Percentiles rank a stretch among this genome's conserved stretches.
These are phyloP conservation scores for Eurytoma adleriae DNA, from an alignment of 2,888 invertebrate genomes.

Conservation along the genomic window DNA sequence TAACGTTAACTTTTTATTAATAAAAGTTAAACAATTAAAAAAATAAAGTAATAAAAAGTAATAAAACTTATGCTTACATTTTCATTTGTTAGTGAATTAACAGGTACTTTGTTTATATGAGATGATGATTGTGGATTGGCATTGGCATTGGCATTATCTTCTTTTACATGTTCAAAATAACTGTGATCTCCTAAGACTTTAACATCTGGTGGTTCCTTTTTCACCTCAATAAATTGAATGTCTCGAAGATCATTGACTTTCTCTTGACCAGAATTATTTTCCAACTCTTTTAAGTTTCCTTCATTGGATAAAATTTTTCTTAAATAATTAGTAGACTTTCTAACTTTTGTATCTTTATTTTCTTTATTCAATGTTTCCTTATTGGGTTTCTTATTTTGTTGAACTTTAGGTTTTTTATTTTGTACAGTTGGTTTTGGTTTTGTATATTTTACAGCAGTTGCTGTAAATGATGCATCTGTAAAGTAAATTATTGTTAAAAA, in stretches of 20 bases:
- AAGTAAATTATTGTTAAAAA: slow-evolving; percentile 6
- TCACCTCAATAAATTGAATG: slow-evolving; percentile 55
- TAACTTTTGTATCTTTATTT: slow-evolving; percentile 68
- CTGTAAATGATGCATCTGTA: slow-evolving; percentile 67
- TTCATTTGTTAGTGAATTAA: slow-evolving; percentile 65
- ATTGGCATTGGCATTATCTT: slow-evolving; percentile 59
- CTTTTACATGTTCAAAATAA: slow-evolving; percentile 69
- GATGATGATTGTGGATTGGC: slow-evolving; percentile 57
- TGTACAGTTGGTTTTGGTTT: slow-evolving; percentile 65
- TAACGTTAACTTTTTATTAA: slow-evolving; percentile 2
- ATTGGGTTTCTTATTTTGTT: slow-evolving; percentile 66
- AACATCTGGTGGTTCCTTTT: slow-evolving; percentile 58
- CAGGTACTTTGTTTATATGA: slow-evolving; percentile 59
- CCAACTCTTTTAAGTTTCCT: slow-evolving; percentile 66
- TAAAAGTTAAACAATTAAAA: not conserved
- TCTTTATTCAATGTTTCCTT: slow-evolving; percentile 71
- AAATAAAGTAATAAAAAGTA: no score
- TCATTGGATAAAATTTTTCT: slow-evolving; percentile 71
- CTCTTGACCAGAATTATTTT: slow-evolving; percentile 65
- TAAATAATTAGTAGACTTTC: slow-evolving; percentile 69
- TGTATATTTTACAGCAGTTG: slow-evolving; percentile 64
- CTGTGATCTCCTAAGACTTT: slow-evolving; percentile 72
- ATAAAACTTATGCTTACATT: slow-evolving; percentile 68
- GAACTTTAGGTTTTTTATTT: slow-evolving; percentile 65
- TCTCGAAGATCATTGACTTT: slow-evolving; percentile 59